A percentile compares a stretch with the other conserved stretches of the same genome.
Evolutionary conservation across 2,888 invertebrate species (phyloP).

Genomic region (Campoplex nolae): DNA sequence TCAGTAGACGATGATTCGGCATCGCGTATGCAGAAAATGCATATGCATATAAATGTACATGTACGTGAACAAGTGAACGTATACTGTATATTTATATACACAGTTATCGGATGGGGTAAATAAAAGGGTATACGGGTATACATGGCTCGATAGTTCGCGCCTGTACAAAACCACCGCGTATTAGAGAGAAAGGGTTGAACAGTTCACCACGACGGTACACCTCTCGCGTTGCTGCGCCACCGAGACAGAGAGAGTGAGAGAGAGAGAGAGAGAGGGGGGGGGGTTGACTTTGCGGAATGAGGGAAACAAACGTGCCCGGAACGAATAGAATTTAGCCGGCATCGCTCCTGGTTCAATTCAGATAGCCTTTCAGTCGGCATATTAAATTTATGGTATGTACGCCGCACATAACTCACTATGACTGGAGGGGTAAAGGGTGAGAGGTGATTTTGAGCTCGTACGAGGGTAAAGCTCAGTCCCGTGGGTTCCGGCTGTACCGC

Average conservation of each 20-base stretch:
- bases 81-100: background rate
- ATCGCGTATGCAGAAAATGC: conserved; percentile 44
- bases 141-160: conserved; percentile 32
- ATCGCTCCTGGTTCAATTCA: conserved; percentile 79
- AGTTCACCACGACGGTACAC: conserved; percentile 33
- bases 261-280: background rate
- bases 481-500: conserved; percentile 56
- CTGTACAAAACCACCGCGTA: conserved; percentile 41
- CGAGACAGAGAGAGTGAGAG: background rate
- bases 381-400: conserved; percentile 83
- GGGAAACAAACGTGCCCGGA: conserved; percentile 70
- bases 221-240: conserved; percentile 16
- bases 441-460: conserved; percentile 30
- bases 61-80: background rate
- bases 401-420: conserved; percentile 78
- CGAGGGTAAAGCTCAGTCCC: conserved; percentile 18
- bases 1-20: conserved; percentile 36
- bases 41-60: background rate
- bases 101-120: conserved; percentile 46
- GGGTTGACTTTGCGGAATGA: conserved; percentile 15
- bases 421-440: background rate
- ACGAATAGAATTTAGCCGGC: conserved; percentile 78
- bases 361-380: conserved; percentile 82
- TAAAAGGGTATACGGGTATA: conserved; percentile 52
- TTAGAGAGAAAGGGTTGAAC: conserved; percentile 39